phyloP scores from a whole-genome alignment of 1,140 invertebrate genomes.

The Ruditapes philippinarum region DNA sequence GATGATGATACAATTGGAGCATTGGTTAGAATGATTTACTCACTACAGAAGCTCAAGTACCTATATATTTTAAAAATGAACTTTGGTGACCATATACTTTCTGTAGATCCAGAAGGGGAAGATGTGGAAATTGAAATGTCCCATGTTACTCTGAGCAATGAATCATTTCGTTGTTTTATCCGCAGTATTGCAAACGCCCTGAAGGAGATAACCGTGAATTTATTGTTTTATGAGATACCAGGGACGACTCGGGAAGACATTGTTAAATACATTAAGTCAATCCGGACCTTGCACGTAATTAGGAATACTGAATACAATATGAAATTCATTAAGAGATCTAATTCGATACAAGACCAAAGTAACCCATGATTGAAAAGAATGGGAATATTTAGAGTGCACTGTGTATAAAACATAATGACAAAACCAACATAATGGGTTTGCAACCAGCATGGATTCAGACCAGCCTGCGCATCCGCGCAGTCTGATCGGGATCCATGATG shows the following conservation, averaged over 20 bases:
- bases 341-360: background rate
- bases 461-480: too few relatives aligned
- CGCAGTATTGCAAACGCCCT: background rate
- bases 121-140: constrained; percentile 17
- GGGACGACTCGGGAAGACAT: background rate
- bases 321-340: background rate
- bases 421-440: too few relatives aligned
- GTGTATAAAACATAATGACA: too few relatives aligned
- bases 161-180: background rate
- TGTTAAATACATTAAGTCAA: background rate
- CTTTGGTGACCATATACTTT: background rate
- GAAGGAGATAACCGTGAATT: background rate
- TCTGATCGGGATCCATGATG: too few relatives aligned
- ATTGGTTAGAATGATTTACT: background rate
- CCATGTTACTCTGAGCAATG: background rate
- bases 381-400: too few relatives aligned
- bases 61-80: background rate
- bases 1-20: background rate
- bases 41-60: background rate
- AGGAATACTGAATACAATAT: background rate
- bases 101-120: background rate
- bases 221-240: background rate
- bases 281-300: background rate
- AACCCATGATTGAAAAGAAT: too few relatives aligned
- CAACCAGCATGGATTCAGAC: too few relatives aligned